Conservation (phyloP, 2,888 invertebrate species). For the Operophtera brumata region DNA sequence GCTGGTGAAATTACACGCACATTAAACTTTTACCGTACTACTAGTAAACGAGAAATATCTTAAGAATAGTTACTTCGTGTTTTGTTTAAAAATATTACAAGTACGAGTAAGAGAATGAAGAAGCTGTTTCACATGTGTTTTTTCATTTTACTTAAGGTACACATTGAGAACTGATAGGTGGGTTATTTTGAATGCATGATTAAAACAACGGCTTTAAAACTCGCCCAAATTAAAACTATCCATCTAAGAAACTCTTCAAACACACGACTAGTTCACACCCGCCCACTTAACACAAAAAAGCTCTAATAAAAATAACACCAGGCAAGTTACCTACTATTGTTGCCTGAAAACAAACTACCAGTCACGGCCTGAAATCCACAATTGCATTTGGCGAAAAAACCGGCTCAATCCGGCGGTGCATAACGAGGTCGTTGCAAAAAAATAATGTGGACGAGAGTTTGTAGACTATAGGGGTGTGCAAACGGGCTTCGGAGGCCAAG, state of each 20-base stretch:
- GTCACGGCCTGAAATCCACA: slow-evolving; percentile 1
- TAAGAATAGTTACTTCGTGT: too few relatives aligned
- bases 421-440: slow-evolving; percentile 23
- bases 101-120: too few relatives aligned
- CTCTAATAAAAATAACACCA: slow-evolving; percentile 2
- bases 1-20: too few relatives aligned
- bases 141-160: too few relatives aligned
- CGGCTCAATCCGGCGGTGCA: slow-evolving; percentile 13
- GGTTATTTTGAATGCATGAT: too few relatives aligned
- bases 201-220: too few relatives aligned
- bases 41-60: too few relatives aligned
- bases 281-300: neutral
- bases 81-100: too few relatives aligned
- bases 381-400: slow-evolving; percentile 23
- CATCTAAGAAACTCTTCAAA: neutral
- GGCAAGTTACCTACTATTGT: neutral
- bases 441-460: slow-evolving; percentile 14
- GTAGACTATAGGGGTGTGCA: slow-evolving; percentile 3
- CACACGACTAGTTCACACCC: neutral
- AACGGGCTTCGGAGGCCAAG: slow-evolving; percentile 9
- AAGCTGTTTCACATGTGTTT: too few relatives aligned
- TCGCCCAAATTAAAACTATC: neutral
- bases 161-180: too few relatives aligned
- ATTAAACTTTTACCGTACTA: too few relatives aligned
- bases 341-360: too few relatives aligned